phyloP scores from a whole-genome alignment of 1,140 invertebrate species.

The Drosophila erecta region DNA sequence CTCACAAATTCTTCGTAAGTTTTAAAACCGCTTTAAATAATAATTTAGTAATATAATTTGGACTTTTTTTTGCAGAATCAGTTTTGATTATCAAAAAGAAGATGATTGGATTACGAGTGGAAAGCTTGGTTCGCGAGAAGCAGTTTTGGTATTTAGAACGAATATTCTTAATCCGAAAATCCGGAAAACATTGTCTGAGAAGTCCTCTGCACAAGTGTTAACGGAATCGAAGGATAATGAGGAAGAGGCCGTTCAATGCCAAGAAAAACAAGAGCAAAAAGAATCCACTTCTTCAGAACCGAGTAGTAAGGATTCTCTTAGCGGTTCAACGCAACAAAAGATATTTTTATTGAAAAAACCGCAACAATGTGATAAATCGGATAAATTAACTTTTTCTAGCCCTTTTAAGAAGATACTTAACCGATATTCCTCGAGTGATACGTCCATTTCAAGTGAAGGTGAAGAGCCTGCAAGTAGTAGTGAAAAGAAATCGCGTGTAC shows the following conservation, averaged over 20 bases:
- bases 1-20: slow-evolving; percentile 58
- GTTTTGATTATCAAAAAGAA: slow-evolving; percentile 41
- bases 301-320: slow-evolving; percentile 31
- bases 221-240: slow-evolving; percentile 16
- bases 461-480: slow-evolving; percentile 57
- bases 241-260: background rate
- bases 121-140: slow-evolving; percentile 75
- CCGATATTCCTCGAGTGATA: slow-evolving; percentile 75
- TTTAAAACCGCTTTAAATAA: background rate
- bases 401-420: slow-evolving; percentile 42
- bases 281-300: slow-evolving; percentile 12
- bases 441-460: slow-evolving; percentile 74
- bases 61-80: slow-evolving; percentile 40
- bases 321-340: slow-evolving; percentile 30
- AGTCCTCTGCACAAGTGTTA: slow-evolving; percentile 11
- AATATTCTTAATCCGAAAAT: slow-evolving; percentile 74
- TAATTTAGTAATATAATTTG: background rate
- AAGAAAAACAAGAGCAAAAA: background rate
- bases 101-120: slow-evolving; percentile 82
- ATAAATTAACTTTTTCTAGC: slow-evolving; percentile 30
- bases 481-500: slow-evolving; percentile 44
- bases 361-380: slow-evolving; percentile 30
- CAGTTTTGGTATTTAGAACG: slow-evolving; percentile 78
- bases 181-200: slow-evolving; percentile 52
- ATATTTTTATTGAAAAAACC: slow-evolving; percentile 40